Percentiles rank a stretch among this genome's conserved stretches.
Evolutionary conservation across 2,888 invertebrate species (phyloP).

Genomic region (Arctia plantaginis): DNA sequence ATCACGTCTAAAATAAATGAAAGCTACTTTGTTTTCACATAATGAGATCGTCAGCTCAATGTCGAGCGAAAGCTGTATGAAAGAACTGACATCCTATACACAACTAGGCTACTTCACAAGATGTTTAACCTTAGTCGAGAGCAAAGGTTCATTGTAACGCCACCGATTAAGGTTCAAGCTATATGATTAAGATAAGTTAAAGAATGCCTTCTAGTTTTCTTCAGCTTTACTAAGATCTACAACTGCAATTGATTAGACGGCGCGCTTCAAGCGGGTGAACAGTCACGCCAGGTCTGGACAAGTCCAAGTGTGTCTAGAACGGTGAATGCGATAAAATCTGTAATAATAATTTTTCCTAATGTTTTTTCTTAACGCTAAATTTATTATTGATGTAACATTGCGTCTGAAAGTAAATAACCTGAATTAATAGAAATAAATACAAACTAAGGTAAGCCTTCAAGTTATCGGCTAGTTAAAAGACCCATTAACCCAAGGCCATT

Average conservation of each 20-base stretch:
- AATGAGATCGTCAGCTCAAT: background rate
- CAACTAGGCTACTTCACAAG: too few relatives aligned
- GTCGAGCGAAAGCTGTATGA: background rate
- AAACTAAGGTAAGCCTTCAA: constrained; percentile 17
- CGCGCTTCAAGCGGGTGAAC: background rate
- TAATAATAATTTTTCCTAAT: background rate
- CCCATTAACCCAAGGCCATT: constrained; percentile 81
- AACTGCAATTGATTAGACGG: background rate
- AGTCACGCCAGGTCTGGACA: background rate
- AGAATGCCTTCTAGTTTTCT: background rate
- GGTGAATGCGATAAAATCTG: background rate
- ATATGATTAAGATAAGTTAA: background rate
- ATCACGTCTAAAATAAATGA: too few relatives aligned
- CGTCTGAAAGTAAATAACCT: background rate
- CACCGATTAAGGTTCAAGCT: background rate
- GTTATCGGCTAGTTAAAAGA: constrained; percentile 76
- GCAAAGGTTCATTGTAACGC: background rate
- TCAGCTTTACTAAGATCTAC: background rate
- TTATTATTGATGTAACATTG: background rate
- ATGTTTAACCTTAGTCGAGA: background rate
- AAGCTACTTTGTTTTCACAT: background rate
- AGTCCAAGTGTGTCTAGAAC: too few relatives aligned
- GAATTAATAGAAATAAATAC: constrained; percentile 14
- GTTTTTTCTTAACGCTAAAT: background rate
- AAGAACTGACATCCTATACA: background rate